Base-by-base conservation (phyloP, 2,797 vertebrate species). In the Knipowitschia caucasica region DNA sequence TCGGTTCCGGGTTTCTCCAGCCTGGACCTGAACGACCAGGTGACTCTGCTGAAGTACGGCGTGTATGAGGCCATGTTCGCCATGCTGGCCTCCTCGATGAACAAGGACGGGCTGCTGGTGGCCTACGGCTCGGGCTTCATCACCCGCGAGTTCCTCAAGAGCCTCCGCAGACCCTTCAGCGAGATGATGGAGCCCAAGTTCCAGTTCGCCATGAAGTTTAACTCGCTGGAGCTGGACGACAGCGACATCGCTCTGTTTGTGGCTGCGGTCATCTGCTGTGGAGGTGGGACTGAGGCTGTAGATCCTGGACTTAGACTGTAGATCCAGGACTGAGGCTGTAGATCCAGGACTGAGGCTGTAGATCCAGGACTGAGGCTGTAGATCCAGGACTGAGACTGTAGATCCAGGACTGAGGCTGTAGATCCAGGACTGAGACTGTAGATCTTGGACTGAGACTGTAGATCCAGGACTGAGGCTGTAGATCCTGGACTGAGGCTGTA, bases 131-230 rank as follows among this genome's bases (percentile, higher is more conserved):
- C 86, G 0, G 95, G 96, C 34, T 99, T 99, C 64, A 94, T 99
- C 74, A 99, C 97, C 0, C 89, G 97, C 0, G 96, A 99, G 62
- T 99, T 99, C 82, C 90, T 99, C 27, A 99, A 98, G 70, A 96
- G 94, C 71, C 88, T 99, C 31, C 87, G 97, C 38, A 92, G 94
- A 47, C 97, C 96, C 0, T 96, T 99, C 70, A 96, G 96, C 14
- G 95, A 98, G 12, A 98, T 99, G 88, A 94, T 99, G 93, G 96
- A 99, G 71, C 95, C 96, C 0, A 99, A 99, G 86, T 99, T 99
- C 71, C 94, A 98, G 73, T 99, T 99, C 27, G 96, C 97, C 29
- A 96, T 94, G 92, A 95, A 93, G 83, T 99, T 99, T 80, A 99
- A 99, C 0, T 86, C 93, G 0, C 82, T 99, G 78, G 94, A 95